Percentiles rank a stretch among this genome's conserved stretches.
Conservation (phyloP, 2,888 invertebrate species). For the Ectemnius continuus region DNA sequence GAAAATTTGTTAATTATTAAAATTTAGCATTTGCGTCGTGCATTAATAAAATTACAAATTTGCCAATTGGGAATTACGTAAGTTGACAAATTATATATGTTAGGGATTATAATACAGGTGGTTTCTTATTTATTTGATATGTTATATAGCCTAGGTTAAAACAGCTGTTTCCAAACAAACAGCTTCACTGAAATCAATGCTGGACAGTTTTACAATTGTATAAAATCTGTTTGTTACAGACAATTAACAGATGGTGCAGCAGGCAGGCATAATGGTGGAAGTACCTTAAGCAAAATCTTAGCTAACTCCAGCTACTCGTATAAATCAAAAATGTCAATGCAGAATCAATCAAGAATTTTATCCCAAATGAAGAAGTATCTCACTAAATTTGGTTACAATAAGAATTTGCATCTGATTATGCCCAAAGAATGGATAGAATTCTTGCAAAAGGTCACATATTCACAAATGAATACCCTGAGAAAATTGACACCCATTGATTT, state of each 20-base stretch:
- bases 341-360: constrained; percentile 79
- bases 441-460: constrained; percentile 78
- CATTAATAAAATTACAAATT: no score
- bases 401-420: constrained; percentile 76
- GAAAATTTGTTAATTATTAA: no score
- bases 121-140: no score
- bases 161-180: no score
- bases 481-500: constrained; percentile 41
- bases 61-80: no score
- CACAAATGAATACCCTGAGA: constrained; percentile 68
- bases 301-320: constrained; percentile 54
- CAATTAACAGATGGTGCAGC: constrained; percentile 60
- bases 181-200: no score
- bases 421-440: constrained; percentile 80
- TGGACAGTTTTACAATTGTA: not conserved
- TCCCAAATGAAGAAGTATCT: constrained; percentile 78
- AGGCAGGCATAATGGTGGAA: constrained; percentile 55
- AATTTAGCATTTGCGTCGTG: no score
- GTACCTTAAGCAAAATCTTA: constrained; percentile 57
- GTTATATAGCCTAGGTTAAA: no score
- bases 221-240: constrained; percentile 53
- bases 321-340: constrained; percentile 73
- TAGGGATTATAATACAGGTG: no score
- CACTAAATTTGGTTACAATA: constrained; percentile 77
- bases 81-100: no score